Conservation (phyloP, 2,113 vertebrate genomes). For the Ophthalmotilapia sp. region DNA sequence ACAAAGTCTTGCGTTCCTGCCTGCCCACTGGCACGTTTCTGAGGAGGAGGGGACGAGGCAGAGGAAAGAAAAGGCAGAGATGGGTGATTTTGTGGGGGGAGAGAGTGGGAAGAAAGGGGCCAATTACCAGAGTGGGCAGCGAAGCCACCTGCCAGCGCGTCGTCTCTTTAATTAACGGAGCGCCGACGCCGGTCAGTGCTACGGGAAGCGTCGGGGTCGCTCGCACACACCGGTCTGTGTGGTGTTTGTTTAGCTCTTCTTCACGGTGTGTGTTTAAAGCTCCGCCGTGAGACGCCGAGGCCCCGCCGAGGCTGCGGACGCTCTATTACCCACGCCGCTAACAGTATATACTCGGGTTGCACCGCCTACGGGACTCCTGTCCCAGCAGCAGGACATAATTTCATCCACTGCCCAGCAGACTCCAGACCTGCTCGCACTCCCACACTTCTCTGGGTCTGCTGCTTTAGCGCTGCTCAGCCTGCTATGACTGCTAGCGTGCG, state of each 20-base stretch:
- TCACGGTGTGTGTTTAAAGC: conserved; percentile 26
- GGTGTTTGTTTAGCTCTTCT: conserved; percentile 77
- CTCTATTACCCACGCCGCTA: conserved; percentile 25
- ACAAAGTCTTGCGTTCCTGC: conserved; percentile 86
- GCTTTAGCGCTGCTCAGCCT: conserved; percentile 13
- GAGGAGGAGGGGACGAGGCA: conserved; percentile 65
- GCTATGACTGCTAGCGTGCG: not conserved
- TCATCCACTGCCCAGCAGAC: conserved; percentile 24
- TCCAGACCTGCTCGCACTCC: conserved; percentile 21
- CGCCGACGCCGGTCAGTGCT: conserved; percentile 90
- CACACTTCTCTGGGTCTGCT: conserved; percentile 19
- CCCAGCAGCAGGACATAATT: conserved; percentile 35
- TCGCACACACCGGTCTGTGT: conserved; percentile 69
- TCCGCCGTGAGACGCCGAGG: conserved; percentile 34
- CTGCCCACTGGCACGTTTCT: conserved; percentile 93
- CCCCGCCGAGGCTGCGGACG: conserved; percentile 30
- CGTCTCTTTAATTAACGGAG: conserved; percentile 95
- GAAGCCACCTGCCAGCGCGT: conserved; percentile 92
- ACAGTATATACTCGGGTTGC: conserved; percentile 18
- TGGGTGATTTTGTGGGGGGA: conserved; percentile 58
- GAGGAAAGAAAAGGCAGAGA: conserved; percentile 56
- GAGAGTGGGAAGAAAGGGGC: conserved; percentile 82
- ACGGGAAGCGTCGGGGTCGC: conserved; percentile 89
- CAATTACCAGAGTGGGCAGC: conserved; percentile 90
- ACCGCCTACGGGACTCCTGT: conserved; percentile 26